Base-by-base conservation (phyloP, 1,140 invertebrate species). In the Drosophila bipectinata region DNA sequence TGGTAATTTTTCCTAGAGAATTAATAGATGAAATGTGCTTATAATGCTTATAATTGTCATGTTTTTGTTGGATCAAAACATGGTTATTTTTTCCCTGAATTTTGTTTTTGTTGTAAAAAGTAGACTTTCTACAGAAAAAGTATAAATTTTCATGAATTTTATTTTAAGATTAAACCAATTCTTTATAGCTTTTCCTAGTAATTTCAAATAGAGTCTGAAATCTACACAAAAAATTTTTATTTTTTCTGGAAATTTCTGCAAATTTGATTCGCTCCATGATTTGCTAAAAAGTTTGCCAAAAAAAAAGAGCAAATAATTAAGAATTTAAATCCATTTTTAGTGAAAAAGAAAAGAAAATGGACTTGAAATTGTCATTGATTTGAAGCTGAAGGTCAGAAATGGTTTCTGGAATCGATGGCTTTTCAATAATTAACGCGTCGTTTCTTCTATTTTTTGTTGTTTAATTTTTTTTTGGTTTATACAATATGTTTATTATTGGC, bases 401-500 rank as follows among this genome's bases (percentile, higher is more conserved):
- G 14, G 41, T 18, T 44, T 15, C 51, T 77, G 57, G 32, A 60
- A 71, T 66, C 18, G 45, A 49, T 76, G 41, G 49, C 18, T 62
- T 72, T 73, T 49, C 51, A 62, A 73, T 68, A 66, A 62, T 56
- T 39, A 55, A 64, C 48, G 41, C 59, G 39, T 41, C 39, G 39
- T 41, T 41, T 41, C 39, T 51, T 41, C 55, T 28, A 12, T 37
- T 37, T 37, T 37, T 10, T 37, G 34, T n/a, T 37, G 10, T 37
- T 37, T n/a, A 56, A 54, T 73, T 28, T 55, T 44, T 66, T 59
- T 41, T 14, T 44, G 39, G 4, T 41, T 14, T 41, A 41, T 41
- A 41, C 12, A 41, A 56, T 74, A 81, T 60, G 53, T 80, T 61
- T 77, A 84, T 77, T 77, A 77, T 74, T 74, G 72, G 81, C 77